A percentile compares a stretch with the other conserved stretches of the same genome.
These are phyloP conservation scores for Misgurnus mizolepis DNA, from an alignment of 2,113 vertebrate species.

Conservation along the genomic window DNA sequence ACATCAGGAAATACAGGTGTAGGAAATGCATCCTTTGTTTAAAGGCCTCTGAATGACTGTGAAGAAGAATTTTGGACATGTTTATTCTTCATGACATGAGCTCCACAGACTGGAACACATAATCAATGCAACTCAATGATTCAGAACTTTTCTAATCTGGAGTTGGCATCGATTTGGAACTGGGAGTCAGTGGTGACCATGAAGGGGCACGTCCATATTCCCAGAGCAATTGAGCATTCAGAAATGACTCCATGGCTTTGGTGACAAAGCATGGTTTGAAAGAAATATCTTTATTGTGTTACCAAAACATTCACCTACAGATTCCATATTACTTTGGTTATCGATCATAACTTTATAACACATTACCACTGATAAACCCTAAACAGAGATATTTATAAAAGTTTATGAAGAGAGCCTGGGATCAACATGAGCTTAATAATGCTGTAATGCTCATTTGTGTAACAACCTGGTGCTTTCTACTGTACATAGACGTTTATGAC, in stretches of 20 bases:
- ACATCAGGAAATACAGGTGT: conserved; percentile 26
- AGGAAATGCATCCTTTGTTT: background rate
- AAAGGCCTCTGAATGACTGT: background rate
- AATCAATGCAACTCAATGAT: conserved; percentile 17
- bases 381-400: conserved; percentile 20
- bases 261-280: conserved; percentile 60
- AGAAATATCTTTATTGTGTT: conserved; percentile 57
- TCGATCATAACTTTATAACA: conserved; percentile 29
- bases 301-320: background rate
- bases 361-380: background rate
- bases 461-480: conserved; percentile 49
- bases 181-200: background rate
- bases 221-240: conserved; percentile 6
- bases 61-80: background rate
- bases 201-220: background rate
- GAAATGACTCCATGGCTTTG: conserved; percentile 34
- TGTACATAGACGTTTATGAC: conserved; percentile 41
- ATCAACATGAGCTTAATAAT: conserved; percentile 11
- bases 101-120: background rate
- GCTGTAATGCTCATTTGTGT: conserved; percentile 13
- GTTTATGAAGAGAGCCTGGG: conserved; percentile 21
- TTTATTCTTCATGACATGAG: conserved; percentile 8
- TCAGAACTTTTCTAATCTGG: background rate
- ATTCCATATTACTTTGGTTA: conserved; percentile 20
- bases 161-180: background rate